Base-by-base conservation (phyloP, 2,888 invertebrate species). In the Alloplasta piceator region DNA sequence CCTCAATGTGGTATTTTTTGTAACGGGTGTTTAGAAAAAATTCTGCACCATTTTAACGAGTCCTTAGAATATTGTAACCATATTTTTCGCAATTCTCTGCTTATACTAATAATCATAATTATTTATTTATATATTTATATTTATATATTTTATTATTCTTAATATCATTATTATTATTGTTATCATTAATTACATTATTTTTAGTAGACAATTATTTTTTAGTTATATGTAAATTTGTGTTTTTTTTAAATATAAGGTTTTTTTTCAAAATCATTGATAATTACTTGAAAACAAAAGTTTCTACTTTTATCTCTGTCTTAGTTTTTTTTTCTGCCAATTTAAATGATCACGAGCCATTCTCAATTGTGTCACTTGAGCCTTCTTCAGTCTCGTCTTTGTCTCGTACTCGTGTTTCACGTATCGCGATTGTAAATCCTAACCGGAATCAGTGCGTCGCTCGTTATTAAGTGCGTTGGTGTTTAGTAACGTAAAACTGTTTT, bases 381-480 rank as follows among this genome's bases (percentile, higher is more conserved):
- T 74, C 60, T 58, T 70, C 46, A n/a, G 50, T 71, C 60, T 71
- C 64, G 43, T 77, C 68, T 52, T 14, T 43, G 72, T 72, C 70
- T 74, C 81, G n/a, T 61, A 61, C 68, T 79, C 79, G 75, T 61
- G 56, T 77, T 82, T 77, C 73, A 58, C 50, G 43, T 63, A 73
- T 7, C 50, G 39, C 50, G 67, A 68, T 68, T n/a, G 68, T 60
- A 60, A 80, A 77, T 77, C 77, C 63, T 56, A 36, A 43, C 63
- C 56, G 67, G 78, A 83, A 83, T 83, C 82, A 64, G 83, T 80
- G 83, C 82, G 73, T 72, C 63, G 78, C 61, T 36, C 61, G 68
- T 75, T 63, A 56, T 72, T 67, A 82, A 82, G 74, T 79, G 84
- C 84, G 84, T 85, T 83, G 85, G 85, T 80, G 82, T 85, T 85